Base-by-base conservation (phyloP, 2,888 invertebrate species). In the Tipula vernalis region DNA sequence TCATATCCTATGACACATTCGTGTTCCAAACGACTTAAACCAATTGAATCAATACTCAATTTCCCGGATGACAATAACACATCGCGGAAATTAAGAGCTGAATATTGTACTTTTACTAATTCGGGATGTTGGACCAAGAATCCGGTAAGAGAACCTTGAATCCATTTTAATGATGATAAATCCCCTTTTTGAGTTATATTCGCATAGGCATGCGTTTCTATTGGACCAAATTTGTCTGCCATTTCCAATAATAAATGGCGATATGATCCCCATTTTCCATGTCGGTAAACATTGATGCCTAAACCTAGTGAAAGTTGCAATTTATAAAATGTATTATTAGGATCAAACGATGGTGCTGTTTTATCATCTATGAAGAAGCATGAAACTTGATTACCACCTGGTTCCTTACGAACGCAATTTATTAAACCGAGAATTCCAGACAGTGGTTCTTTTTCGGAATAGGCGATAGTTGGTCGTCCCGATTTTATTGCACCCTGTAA, bases 61-160 rank as follows among this genome's bases (percentile, higher is more conserved):
- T 97, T 97, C 1, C 98, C 98, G 0, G 97, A 97, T 0, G 98
- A 97, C 0, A 97, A 93, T 99, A 99, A 98, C 0, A 99, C 93
- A 91, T 99, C 99, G 89, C 97, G 95, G 94, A 98, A 99, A 92
- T 99, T 99, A 13, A 99, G 91, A 0, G 98, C 94, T 0, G 97
- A 92, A 90, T 96, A 97, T 89, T 95, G 93, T 0, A 96, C 93
- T 90, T 94, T 90, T 0, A 93, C 92, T 4, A 91, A 87, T 87
- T 93, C 90, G 1, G 91, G 88, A 3, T 93, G 89, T 0, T 93
- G 92, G 0, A 96, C 95, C 90, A 97, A 57, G 0, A 88, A 88
- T 5, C 88, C 18, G 84, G 91, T 91, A 36, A 93, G 89, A 0
- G 93, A 92, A 0, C 96, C 96, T 91, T 98, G 95, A 6, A 98